These are phyloP conservation scores for Micrastur ruficollis DNA, from an alignment of 2,797 vertebrate genomes.

Conservation along the genomic window DNA sequence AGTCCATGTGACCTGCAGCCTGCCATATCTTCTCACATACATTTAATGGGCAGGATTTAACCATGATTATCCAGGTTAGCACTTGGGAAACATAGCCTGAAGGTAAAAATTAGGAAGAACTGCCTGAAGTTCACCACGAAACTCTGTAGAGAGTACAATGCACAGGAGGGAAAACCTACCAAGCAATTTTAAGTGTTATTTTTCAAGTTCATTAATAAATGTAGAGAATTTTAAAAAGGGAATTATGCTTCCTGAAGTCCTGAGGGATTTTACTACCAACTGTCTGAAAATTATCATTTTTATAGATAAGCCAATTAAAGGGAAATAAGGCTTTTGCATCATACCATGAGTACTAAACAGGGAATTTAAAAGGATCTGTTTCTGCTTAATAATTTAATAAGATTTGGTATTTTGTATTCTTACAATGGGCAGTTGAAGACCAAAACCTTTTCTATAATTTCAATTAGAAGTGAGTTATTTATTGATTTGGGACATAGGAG, in stretches of 20 bases:
- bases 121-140: slow-evolving; percentile 13
- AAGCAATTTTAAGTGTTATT: slow-evolving; percentile 48
- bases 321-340: slow-evolving; percentile 44
- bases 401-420: slow-evolving; percentile 19
- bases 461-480: slow-evolving; percentile 10
- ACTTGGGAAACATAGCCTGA: neutral
- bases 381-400: slow-evolving; percentile 59
- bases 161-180: slow-evolving; percentile 21
- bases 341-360: slow-evolving; percentile 44
- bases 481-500: neutral
- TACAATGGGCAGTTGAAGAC: neutral
- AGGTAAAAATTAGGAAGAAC: slow-evolving; percentile 39
- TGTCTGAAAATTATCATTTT: slow-evolving; percentile 68
- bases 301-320: slow-evolving; percentile 69
- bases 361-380: slow-evolving; percentile 35
- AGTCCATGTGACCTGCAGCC: neutral
- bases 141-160: slow-evolving; percentile 24
- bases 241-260: slow-evolving; percentile 61
- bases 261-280: slow-evolving; percentile 58
- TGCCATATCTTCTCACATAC: neutral
- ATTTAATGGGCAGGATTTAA: slow-evolving; percentile 16
- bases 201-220: slow-evolving; percentile 69
- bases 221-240: slow-evolving; percentile 62
- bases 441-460: slow-evolving; percentile 20
- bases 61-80: slow-evolving; percentile 21